phyloP scores from a whole-genome alignment of 2,888 invertebrate genomes.

The Macrophya alboannulata region DNA sequence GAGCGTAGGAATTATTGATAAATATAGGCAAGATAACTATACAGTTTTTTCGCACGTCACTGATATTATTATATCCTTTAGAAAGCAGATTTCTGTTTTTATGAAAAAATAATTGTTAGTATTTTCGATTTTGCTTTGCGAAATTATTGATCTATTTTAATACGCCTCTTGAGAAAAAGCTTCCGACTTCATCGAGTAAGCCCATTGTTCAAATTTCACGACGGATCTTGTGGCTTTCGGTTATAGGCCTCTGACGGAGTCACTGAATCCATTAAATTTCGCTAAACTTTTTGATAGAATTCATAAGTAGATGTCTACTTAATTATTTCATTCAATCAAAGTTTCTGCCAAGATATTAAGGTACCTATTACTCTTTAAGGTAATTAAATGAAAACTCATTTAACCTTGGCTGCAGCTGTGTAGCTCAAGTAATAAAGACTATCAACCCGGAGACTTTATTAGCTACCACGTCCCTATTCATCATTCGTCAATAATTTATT shows the following conservation, averaged over 20 bases:
- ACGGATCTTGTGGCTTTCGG: not conserved
- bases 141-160: not conserved
- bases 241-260: not conserved
- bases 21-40: not conserved
- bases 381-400: not conserved
- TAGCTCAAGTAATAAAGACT: not conserved
- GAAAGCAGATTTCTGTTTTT: not conserved
- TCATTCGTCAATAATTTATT: not conserved
- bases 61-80: not conserved
- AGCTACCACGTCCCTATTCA: not conserved
- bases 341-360: not conserved
- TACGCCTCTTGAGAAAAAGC: not conserved
- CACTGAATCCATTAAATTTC: not conserved
- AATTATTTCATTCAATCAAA: slow-evolving; percentile 6
- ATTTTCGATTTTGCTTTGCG: not conserved
- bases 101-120: not conserved
- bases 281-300: slow-evolving; percentile 38
- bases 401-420: not conserved
- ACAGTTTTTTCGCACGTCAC: not conserved
- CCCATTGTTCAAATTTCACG: not conserved
- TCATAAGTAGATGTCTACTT: slow-evolving; percentile 17
- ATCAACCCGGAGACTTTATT: not conserved
- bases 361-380: not conserved
- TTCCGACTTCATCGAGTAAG: not conserved
- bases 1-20: not conserved